Evolutionary conservation across 2,113 vertebrate species (phyloP).

Genomic region (Solea senegalensis): DNA sequence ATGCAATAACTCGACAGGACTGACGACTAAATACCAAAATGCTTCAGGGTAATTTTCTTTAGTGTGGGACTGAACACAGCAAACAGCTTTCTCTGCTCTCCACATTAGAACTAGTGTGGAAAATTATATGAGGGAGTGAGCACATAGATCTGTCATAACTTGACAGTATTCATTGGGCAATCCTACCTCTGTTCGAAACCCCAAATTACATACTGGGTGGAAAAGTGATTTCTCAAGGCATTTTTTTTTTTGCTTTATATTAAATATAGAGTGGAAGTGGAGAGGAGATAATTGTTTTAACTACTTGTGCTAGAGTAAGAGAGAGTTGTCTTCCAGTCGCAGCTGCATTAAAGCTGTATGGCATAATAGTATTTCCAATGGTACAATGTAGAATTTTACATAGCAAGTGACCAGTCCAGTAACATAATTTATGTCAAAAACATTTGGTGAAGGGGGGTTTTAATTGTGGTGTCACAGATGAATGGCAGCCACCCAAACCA

Average conservation of each 20-base stretch:
- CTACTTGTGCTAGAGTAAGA: too few relatives aligned
- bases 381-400: too few relatives aligned
- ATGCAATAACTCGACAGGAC: background rate
- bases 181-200: conserved; percentile 47
- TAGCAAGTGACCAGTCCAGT: too few relatives aligned
- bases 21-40: background rate
- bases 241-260: background rate
- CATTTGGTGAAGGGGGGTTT: too few relatives aligned
- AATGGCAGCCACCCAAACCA: background rate
- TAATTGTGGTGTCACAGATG: background rate
- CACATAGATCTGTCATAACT: conserved; percentile 42
- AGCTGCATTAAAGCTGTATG: too few relatives aligned
- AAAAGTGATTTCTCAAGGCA: conserved; percentile 27
- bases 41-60: background rate
- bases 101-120: conserved; percentile 11
- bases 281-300: too few relatives aligned
- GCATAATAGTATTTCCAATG: too few relatives aligned
- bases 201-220: conserved; percentile 46
- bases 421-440: too few relatives aligned
- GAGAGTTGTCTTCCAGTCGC: too few relatives aligned
- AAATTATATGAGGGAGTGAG: conserved; percentile 27
- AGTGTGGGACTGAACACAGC: background rate
- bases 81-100: conserved; percentile 2
- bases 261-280: too few relatives aligned
- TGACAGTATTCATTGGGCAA: conserved; percentile 62